Evolutionary conservation across 2,113 vertebrate species (phyloP).

Genomic region (Morone saxatilis): DNA sequence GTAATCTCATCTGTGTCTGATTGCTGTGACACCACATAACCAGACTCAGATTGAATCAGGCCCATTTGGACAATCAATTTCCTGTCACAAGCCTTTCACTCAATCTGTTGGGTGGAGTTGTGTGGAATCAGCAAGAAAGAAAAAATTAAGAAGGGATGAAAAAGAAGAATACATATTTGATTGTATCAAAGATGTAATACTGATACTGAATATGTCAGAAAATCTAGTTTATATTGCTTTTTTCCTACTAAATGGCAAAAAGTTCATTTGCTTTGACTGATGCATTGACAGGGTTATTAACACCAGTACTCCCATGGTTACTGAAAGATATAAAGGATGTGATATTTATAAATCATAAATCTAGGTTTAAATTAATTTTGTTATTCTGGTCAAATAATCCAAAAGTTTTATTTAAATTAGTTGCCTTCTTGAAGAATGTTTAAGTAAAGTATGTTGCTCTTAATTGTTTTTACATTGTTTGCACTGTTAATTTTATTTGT

Average conservation of each 20-base stretch:
- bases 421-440: not conserved
- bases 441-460: too few relatives aligned
- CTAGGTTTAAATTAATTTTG: not conserved
- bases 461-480: not conserved
- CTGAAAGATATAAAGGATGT: too few relatives aligned
- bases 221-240: too few relatives aligned
- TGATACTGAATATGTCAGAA: not conserved
- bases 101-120: conserved; percentile 34
- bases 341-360: not conserved
- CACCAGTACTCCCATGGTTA: too few relatives aligned
- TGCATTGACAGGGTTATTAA: too few relatives aligned
- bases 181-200: not conserved
- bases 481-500: not conserved
- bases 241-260: too few relatives aligned
- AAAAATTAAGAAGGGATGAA: not conserved
- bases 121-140: not conserved
- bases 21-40: conserved; percentile 61
- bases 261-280: too few relatives aligned
- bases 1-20: conserved; percentile 72
- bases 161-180: not conserved
- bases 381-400: not conserved
- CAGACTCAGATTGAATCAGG: conserved; percentile 68
- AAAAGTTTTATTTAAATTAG: not conserved
- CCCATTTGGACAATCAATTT: conserved; percentile 66
- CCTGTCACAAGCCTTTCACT: conserved; percentile 57